Evolutionary conservation across 2,113 vertebrate genomes (phyloP), one percentile per base, ranked within the genome.

Genomic region (Mesocricetus auratus): DNA sequence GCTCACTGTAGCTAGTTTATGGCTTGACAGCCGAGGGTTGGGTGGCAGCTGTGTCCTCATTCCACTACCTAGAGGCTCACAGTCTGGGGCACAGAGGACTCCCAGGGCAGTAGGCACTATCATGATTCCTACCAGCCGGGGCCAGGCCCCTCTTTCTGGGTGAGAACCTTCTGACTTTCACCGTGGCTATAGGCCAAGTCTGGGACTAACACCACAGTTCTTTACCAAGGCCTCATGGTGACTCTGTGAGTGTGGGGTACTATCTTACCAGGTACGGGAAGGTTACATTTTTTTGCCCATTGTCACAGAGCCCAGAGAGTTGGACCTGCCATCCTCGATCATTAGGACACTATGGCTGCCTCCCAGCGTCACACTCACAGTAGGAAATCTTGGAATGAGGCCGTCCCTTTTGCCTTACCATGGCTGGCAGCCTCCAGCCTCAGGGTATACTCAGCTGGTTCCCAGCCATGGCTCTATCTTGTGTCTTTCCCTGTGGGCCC

Each of bases 181-280:
- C 47, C 6, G 58, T 33, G 58, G 39, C 47, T 53, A 1, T 1
- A 10, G 36, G 88, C 56, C 58, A 56, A 21, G 85, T 11, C 1
- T 7, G 0, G 9, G 15, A 39, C 62, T 13, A n/a, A 50, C n/a
- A 36, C 9, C 15, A 16, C 5, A 9, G 1, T 31, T 21, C 22
- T 26, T 50, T 39, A 12, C 9, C 10, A 16, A 42, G 42, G 62
- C 45, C 21, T 66, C 31, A 4, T 2, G 15, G 50, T 1, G 11
- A 56, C 42, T 26, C 19, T 10, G 1, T 0, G 81, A 88, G 36
- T 69, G 19, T 31, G 47, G 50, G 2, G 11, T 58, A 0, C 45
- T 3, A 79, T 16, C 68, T 68, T 60, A 74, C 50, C 24, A 69
- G 75, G 69, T 22, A 19, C 79, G 60, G 87, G 77, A 58, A 79